These are phyloP conservation scores for Dermochelys coriacea DNA, from an alignment of 2,797 vertebrate genomes.

Conservation along the genomic window DNA sequence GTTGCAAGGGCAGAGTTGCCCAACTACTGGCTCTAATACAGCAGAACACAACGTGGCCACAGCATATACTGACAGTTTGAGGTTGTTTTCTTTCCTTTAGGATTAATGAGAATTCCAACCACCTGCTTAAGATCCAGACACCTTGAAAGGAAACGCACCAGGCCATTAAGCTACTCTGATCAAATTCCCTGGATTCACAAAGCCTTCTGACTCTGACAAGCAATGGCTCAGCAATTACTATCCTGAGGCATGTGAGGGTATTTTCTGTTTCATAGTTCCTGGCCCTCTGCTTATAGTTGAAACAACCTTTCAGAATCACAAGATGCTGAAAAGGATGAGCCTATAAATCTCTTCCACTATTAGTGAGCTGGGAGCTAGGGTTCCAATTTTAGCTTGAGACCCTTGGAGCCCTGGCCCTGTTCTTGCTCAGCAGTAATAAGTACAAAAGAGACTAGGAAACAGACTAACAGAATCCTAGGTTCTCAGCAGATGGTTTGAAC, in stretches of 20 bases:
- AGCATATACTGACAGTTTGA: accelerated
- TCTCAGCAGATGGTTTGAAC: slow-evolving; percentile 89
- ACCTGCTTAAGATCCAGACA: slow-evolving; percentile 69
- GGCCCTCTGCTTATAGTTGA: slow-evolving; percentile 37
- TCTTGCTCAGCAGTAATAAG: slow-evolving; percentile 81
- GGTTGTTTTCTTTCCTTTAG: not conserved
- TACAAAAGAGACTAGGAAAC: slow-evolving; percentile 78
- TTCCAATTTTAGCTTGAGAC: slow-evolving; percentile 74
- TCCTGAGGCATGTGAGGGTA: slow-evolving; percentile 36
- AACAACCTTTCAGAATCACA: slow-evolving; percentile 48
- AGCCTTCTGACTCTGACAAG: slow-evolving; percentile 65
- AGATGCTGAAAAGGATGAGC: slow-evolving; percentile 45
- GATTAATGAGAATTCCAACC: slow-evolving; percentile 67
- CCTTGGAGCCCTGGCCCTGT: slow-evolving; percentile 68
- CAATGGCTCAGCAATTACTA: slow-evolving; percentile 69
- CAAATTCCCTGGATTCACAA: slow-evolving; percentile 68
- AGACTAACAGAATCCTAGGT: slow-evolving; percentile 78
- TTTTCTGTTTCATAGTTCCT: slow-evolving; percentile 61
- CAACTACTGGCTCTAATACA: not conserved
- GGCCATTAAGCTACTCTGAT: slow-evolving; percentile 63
- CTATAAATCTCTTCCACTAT: slow-evolving; percentile 65
- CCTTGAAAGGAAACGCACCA: slow-evolving; percentile 70
- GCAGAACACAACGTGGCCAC: not conserved
- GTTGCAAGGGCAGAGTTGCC: slow-evolving; percentile 1
- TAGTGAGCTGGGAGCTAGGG: not conserved